phyloP scores from a whole-genome alignment of 2,113 vertebrate genomes.

The Chaenocephalus aceratus region DNA sequence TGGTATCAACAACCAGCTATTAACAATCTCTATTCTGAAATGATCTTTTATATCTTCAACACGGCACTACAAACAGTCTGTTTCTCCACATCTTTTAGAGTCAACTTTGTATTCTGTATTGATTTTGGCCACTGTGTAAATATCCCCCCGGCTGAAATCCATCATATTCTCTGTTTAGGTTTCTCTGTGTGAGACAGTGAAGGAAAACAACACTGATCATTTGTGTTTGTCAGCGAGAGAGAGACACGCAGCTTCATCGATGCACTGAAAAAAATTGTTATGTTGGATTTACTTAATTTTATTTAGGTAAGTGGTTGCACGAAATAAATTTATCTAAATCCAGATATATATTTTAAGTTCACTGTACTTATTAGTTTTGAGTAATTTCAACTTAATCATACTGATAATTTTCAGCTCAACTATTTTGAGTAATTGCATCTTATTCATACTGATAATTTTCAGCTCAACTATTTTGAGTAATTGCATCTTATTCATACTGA shows the following conservation, averaged over 20 bases:
- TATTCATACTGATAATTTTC: too few relatives aligned
- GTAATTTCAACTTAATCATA: too few relatives aligned
- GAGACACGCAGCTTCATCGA: neutral
- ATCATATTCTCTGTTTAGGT: conserved; percentile 57
- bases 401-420: too few relatives aligned
- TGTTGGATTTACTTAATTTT: too few relatives aligned
- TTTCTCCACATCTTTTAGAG: neutral
- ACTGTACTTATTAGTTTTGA: too few relatives aligned
- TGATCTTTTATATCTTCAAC: conserved; percentile 3
- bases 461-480: too few relatives aligned
- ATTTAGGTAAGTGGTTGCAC: too few relatives aligned
- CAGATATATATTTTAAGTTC: too few relatives aligned
- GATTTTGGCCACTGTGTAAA: conserved; percentile 52
- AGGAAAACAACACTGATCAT: conserved; percentile 46
- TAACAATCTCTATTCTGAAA: neutral
- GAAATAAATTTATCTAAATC: too few relatives aligned
- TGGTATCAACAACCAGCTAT: neutral
- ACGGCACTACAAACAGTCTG: neutral
- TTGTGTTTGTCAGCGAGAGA: conserved; percentile 30
- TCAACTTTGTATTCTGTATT: conserved; percentile 61
- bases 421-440: too few relatives aligned
- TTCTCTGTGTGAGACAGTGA: conserved; percentile 28
- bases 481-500: too few relatives aligned
- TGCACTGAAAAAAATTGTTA: too few relatives aligned
- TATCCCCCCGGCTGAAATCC: conserved; percentile 45